Conservation (phyloP, 2,888 invertebrate genomes). For the Hedya salicella region DNA sequence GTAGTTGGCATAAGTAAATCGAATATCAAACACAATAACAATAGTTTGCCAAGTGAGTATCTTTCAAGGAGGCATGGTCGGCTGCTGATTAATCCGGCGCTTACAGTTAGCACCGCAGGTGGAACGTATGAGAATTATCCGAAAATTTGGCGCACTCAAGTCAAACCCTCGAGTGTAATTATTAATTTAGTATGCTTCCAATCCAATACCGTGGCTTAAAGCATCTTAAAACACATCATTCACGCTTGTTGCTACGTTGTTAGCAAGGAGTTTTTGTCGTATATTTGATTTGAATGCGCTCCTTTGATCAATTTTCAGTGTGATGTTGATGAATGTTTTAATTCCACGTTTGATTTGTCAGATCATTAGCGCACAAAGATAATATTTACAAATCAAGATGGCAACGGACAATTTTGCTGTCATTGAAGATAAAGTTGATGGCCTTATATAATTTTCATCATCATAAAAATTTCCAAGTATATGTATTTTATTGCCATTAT, state of each 20-base stretch:
- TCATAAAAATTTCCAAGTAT: not conserved
- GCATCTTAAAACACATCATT: constrained; percentile 60
- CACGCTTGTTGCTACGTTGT: constrained; percentile 79
- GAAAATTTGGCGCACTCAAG: constrained; percentile 53
- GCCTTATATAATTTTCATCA: not conserved
- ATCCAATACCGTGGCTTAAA: constrained; percentile 74
- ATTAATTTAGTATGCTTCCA: constrained; percentile 79
- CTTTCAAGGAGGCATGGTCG: not conserved
- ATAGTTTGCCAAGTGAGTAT: too few species aligned
- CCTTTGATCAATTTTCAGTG: constrained; percentile 59
- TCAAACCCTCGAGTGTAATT: constrained; percentile 67
- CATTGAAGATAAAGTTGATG: constrained; percentile 1
- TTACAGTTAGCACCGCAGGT: constrained; percentile 51
- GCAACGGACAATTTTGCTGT: constrained; percentile 15
- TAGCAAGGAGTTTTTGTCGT: constrained; percentile 69
- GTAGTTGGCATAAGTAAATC: too few species aligned
- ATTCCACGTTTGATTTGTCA: constrained; percentile 34
- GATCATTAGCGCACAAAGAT: constrained; percentile 32
- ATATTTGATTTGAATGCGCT: constrained; percentile 69
- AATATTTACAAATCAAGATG: constrained; percentile 32
- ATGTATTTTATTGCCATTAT: too few species aligned
- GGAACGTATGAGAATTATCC: constrained; percentile 54
- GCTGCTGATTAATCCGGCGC: constrained; percentile 26
- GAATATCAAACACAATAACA: too few species aligned
- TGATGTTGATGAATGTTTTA: constrained; percentile 54